Base-by-base conservation (phyloP, 2,113 vertebrate species). In the Heteronetta atricapilla region DNA sequence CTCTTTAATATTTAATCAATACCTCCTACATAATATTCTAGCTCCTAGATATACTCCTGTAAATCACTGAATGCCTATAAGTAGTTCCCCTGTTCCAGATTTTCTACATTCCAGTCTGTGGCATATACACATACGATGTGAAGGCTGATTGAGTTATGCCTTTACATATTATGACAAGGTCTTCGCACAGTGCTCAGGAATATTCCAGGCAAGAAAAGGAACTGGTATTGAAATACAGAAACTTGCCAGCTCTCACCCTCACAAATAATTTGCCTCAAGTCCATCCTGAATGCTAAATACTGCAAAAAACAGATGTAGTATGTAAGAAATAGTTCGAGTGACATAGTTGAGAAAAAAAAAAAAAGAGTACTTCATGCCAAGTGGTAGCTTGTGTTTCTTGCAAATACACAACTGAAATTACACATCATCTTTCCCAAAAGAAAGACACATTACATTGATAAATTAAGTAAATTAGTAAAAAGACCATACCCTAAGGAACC, bases 1-100 rank as follows among this genome's bases (percentile, higher is more conserved):
- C 68, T 91, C 81, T 77, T 97, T 82, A 91, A 93, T 95, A 95
- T 95, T 96, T 94, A 95, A 94, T 95, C 58, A 31, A 34, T 74
- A 83, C 33, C 26, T 80, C 90, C 76, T 82, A 77, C 81, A 84
- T 48, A 84, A 82, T 68, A 89, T 91, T 83, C 53, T 77, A 67
- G 44, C 91, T 93, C 70, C 60, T 88, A 68, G 76, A 82, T 48
- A 88, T 77, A 42, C 67, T 72, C 46, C 58, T 85, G 67, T 91
- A 90, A 92, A 95, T 93, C 88, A 90, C 48, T 48, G 84, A 74
- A 86, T 13, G 31, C 72, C 87, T 89, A 36, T 69, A 78, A 60
- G 59, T 36, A 76, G 82, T 86, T 90, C 33, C 18, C 64, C 52
- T 48, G 29, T 56, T 88, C 77, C 62, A 69, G 60, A 75, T 66